Conservation (phyloP, 2,113 vertebrate genomes). For the Protomyctophum bolini region DNA sequence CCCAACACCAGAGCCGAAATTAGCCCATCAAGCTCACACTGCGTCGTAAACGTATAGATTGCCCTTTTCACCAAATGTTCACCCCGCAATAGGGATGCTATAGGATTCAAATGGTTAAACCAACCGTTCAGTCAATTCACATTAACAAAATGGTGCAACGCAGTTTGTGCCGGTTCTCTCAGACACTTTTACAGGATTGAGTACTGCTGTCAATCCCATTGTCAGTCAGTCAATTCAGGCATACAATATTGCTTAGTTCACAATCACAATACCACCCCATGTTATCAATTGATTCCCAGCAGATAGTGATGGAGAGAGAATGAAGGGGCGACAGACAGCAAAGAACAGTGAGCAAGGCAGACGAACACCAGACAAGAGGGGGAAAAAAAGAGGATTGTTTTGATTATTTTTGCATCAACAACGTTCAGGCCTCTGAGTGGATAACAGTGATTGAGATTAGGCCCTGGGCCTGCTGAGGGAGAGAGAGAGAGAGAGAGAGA, state of each 20-base stretch:
- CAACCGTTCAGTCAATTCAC: too few species aligned
- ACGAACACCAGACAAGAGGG: conserved; percentile 65
- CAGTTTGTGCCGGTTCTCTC: conserved; percentile 57
- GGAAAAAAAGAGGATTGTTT: conserved; percentile 49
- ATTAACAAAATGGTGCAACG: conserved; percentile 63
- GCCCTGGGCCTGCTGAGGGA: conserved; percentile 43
- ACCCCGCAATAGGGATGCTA: too few species aligned
- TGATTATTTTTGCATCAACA: conserved; percentile 63
- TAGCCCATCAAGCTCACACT: too few species aligned
- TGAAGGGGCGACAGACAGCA: conserved; percentile 15
- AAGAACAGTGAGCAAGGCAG: conserved; percentile 11
- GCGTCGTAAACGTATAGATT: too few species aligned
- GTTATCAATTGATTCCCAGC: conserved; percentile 26
- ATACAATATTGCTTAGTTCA: conserved; percentile 58
- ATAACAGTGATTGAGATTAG: conserved; percentile 67
- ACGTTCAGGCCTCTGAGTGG: conserved; percentile 55
- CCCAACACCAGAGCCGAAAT: too few species aligned
- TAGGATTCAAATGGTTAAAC: too few species aligned
- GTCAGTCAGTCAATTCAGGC: conserved; percentile 48
- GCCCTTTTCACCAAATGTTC: too few species aligned
- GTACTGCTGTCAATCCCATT: conserved; percentile 44
- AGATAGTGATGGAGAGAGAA: conserved; percentile 15
- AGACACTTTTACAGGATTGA: conserved; percentile 52
- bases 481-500: conserved; percentile 33
- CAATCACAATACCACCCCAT: conserved; percentile 53